A percentile compares a stretch with the other conserved stretches of the same genome.
Evolutionary conservation across 1,140 invertebrate species (phyloP).

Genomic region (Tyrophagus putrescentiae): DNA sequence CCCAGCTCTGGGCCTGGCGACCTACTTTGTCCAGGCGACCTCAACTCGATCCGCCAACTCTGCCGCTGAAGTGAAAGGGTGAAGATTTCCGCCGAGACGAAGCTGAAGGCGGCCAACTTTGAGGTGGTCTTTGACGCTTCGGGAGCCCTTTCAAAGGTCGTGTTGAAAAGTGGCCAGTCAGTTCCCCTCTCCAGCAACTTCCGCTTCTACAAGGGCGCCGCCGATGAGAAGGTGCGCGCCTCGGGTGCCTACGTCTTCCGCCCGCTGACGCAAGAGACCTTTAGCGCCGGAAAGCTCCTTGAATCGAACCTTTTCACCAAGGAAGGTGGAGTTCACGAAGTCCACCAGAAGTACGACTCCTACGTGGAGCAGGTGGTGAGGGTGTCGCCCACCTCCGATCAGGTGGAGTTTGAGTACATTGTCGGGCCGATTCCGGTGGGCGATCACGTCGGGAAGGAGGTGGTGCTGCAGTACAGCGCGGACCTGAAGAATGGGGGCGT

Average conservation of each 20-base stretch:
- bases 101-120: slow-evolving; percentile 10
- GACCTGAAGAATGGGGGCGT: slow-evolving; percentile 30
- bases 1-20: slow-evolving; percentile 37
- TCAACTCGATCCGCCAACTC: background rate
- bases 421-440: slow-evolving; percentile 76
- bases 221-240: slow-evolving; percentile 24
- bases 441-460: slow-evolving; percentile 35
- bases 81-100: slow-evolving; percentile 6
- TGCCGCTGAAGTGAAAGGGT: background rate
- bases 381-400: slow-evolving; percentile 46
- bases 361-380: slow-evolving; percentile 69
- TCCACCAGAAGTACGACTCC: slow-evolving; percentile 54
- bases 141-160: slow-evolving; percentile 27
- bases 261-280: slow-evolving; percentile 24
- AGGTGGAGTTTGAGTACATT: slow-evolving; percentile 77
- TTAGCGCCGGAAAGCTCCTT: slow-evolving; percentile 42
- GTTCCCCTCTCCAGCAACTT: slow-evolving; percentile 18
- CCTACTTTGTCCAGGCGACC: slow-evolving; percentile 29
- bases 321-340: slow-evolving; percentile 67
- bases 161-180: slow-evolving; percentile 5
- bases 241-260: slow-evolving; percentile 41
- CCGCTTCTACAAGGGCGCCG: slow-evolving; percentile 16
- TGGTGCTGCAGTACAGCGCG: slow-evolving; percentile 37
- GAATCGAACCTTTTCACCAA: slow-evolving; percentile 43
- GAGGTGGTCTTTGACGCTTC: slow-evolving; percentile 19